Conservation (phyloP, 2,888 invertebrate species). For the Eretmocerus hayati region DNA sequence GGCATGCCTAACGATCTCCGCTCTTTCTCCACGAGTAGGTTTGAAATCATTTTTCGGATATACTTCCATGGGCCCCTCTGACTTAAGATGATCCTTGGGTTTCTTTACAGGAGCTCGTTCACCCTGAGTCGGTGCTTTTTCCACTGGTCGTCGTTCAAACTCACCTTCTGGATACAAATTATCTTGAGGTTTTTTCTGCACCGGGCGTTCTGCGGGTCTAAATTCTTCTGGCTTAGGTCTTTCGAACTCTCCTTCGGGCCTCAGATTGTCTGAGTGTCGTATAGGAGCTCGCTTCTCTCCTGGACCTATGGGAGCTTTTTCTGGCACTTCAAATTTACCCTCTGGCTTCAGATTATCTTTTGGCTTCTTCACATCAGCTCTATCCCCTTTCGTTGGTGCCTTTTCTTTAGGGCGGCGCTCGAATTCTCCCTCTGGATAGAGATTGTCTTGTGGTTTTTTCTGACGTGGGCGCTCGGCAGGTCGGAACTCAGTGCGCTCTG, state of each 20-base stretch:
- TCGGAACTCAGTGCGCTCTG: constrained; percentile 38
- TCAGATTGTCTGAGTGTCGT: constrained; percentile 51
- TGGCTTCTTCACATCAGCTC: constrained; percentile 39
- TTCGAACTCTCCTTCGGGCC: constrained; percentile 48
- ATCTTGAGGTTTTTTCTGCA: constrained; percentile 40
- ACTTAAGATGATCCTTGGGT: constrained; percentile 39
- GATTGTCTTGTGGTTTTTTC: too few relatives aligned
- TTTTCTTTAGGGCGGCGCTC: constrained; percentile 42
- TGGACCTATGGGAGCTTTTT: constrained; percentile 32
- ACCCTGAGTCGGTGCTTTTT: constrained; percentile 32
- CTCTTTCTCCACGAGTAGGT: constrained; percentile 52
- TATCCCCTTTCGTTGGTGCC: constrained; percentile 40
- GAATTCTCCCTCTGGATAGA: constrained; percentile 49
- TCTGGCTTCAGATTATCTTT: constrained; percentile 42
- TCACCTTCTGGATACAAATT: constrained; percentile 48
- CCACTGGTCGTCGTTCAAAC: constrained; percentile 45
- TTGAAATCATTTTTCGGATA: constrained; percentile 33
- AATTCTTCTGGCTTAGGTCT: constrained; percentile 35
- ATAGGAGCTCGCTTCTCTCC: constrained; percentile 52
- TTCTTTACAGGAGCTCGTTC: constrained; percentile 39
- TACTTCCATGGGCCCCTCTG: constrained; percentile 41
- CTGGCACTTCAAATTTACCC: constrained; percentile 38
- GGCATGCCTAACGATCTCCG: constrained; percentile 50
- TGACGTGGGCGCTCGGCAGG: constrained; percentile 45
- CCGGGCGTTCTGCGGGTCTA: constrained; percentile 42